These are phyloP conservation scores for Pomacea maculata DNA, from an alignment of 1,140 invertebrate species.

Conservation along the genomic window DNA sequence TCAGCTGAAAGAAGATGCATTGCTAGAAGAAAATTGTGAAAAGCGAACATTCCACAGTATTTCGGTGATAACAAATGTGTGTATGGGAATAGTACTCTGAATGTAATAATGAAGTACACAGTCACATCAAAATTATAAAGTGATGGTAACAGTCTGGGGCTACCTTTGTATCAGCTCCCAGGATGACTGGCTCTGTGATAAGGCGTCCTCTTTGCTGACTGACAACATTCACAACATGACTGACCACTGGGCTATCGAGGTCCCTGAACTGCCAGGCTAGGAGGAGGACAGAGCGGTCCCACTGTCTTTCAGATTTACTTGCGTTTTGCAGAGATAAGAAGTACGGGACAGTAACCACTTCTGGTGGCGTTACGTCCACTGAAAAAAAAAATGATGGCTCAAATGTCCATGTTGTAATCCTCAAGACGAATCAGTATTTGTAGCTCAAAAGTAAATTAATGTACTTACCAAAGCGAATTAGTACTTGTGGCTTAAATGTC, in stretches of 20 bases:
- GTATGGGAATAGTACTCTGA: too few species aligned
- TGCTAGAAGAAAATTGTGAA: neutral
- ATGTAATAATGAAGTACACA: too few species aligned
- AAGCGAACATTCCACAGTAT: too few species aligned
- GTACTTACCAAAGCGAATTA: too few species aligned
- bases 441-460: too few species aligned
- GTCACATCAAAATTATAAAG: too few species aligned
- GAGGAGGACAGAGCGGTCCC: constrained; percentile 36
- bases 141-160: too few species aligned
- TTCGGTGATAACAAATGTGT: too few species aligned
- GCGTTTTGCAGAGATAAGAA: constrained; percentile 4
- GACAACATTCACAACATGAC: constrained; percentile 25
- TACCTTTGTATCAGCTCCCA: constrained; percentile 13
- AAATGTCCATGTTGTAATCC: too few species aligned
- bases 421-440: too few species aligned
- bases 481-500: too few species aligned
- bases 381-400: neutral
- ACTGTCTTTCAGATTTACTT: constrained; percentile 8
- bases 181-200: neutral
- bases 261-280: constrained; percentile 44
- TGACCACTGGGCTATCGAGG: constrained; percentile 40
- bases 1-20: constrained; percentile 3
- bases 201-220: constrained; percentile 26
- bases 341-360: neutral
- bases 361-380: constrained; percentile 1